phyloP scores from a whole-genome alignment of 2,797 vertebrate genomes.

The Leuciscus waleckii region DNA sequence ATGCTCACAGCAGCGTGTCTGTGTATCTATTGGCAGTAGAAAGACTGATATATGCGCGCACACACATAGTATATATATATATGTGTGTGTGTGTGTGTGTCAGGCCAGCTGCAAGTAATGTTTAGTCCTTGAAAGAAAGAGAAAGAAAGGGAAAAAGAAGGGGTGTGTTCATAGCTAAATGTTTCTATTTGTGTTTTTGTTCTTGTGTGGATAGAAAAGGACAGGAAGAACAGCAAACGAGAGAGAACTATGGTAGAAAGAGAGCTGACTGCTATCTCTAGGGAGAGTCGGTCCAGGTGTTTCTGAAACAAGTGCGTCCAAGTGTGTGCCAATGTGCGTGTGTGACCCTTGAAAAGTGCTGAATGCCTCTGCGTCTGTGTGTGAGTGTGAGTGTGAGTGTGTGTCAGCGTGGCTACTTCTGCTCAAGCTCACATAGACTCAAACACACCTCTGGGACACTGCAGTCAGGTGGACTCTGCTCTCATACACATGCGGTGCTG shows the following conservation, averaged over 20 bases:
- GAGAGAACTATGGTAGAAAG: background rate
- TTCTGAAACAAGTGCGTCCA: constrained; percentile 54
- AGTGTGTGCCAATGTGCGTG: constrained; percentile 61
- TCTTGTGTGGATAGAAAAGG: background rate
- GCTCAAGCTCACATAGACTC: background rate
- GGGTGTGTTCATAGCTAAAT: background rate
- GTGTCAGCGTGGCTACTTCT: background rate
- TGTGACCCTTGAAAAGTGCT: constrained; percentile 14
- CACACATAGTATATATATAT: too few species aligned
- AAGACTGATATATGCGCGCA: accelerated
- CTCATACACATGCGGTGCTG: background rate
- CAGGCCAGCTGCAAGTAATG: background rate
- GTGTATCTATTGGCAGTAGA: background rate
- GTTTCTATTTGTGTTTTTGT: background rate
- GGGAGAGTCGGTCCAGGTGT: constrained; percentile 39
- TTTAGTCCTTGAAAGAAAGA: background rate
- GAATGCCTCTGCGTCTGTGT: background rate
- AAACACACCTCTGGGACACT: background rate
- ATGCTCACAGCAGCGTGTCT: background rate
- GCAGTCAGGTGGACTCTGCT: constrained; percentile 17
- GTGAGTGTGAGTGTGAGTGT: background rate
- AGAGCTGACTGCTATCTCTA: constrained; percentile 14
- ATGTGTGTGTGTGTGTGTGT: too few species aligned
- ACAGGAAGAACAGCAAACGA: constrained; percentile 28
- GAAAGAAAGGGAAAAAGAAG: background rate